Evolutionary conservation across 2,888 invertebrate genomes (phyloP).

Genomic region (Eilema griseolum): DNA sequence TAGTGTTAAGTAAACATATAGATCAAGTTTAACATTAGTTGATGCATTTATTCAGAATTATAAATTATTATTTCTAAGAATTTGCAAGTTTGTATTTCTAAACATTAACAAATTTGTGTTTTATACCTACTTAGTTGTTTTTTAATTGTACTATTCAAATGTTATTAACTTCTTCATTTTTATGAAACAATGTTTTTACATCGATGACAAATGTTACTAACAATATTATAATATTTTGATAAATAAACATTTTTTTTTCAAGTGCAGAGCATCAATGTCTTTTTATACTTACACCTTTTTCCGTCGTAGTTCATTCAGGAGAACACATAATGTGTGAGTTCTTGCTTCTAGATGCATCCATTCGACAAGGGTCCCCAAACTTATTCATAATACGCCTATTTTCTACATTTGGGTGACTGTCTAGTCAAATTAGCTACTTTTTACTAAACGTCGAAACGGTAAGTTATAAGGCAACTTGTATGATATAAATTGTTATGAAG

Average conservation of each 20-base stretch:
- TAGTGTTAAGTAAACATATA: neutral
- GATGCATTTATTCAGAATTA: conserved; percentile 12
- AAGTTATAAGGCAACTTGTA: no score
- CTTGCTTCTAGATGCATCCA: no score
- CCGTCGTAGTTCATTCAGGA: neutral
- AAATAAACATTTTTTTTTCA: conserved; percentile 3
- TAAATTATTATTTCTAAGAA: neutral
- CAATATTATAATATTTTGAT: neutral
- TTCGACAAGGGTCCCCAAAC: no score
- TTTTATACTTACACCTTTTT: neutral
- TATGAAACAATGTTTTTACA: neutral
- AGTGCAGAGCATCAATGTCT: neutral
- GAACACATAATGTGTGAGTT: no score
- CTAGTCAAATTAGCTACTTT: no score
- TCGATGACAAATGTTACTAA: neutral
- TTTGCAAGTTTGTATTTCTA: neutral
- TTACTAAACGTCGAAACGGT: no score
- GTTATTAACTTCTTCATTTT: neutral
- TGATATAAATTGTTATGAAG: no score
- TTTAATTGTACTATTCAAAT: neutral
- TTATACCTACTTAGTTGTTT: neutral
- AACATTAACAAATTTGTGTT: neutral
- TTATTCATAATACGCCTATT: no score
- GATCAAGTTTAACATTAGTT: neutral
- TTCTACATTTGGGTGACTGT: no score